phyloP scores from a whole-genome alignment of 2,888 invertebrate genomes.

The Ephialtes manifestator region DNA sequence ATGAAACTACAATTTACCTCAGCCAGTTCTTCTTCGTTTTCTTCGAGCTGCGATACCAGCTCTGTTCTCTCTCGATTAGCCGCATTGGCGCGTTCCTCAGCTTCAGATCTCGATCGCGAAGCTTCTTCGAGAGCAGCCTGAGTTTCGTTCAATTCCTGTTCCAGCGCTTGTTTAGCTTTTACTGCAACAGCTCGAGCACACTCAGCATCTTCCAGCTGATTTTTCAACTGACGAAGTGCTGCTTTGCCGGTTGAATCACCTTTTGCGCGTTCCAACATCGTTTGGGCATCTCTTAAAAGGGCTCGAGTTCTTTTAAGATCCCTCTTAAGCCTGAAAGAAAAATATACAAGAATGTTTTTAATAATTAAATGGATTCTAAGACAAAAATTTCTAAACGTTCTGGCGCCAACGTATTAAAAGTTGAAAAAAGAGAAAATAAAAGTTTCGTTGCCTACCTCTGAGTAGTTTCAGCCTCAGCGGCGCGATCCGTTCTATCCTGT shows the following conservation, averaged over 20 bases:
- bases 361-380: neutral
- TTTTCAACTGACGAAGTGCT: constrained; percentile 86
- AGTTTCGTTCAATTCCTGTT: constrained; percentile 95
- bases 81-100: constrained; percentile 91
- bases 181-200: constrained; percentile 93
- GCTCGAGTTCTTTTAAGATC: constrained; percentile 97
- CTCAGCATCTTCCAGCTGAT: constrained; percentile 96
- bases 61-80: constrained; percentile 94
- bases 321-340: constrained; percentile 89
- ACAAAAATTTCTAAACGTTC: neutral
- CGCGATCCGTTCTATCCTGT: constrained; percentile 91
- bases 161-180: constrained; percentile 94
- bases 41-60: constrained; percentile 94
- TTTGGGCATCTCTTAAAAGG: constrained; percentile 95
- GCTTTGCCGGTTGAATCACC: constrained; percentile 94
- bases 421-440: neutral
- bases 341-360: constrained; percentile 30
- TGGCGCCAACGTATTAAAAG: neutral
- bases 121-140: constrained; percentile 94
- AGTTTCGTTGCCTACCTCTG: constrained; percentile 77
- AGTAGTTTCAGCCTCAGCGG: constrained; percentile 88
- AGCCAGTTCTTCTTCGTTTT: constrained; percentile 96
- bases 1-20: constrained; percentile 87
- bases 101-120: constrained; percentile 91
- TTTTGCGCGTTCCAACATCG: constrained; percentile 95